Evolutionary conservation across 2,113 vertebrate genomes (phyloP).

Genomic region (Micronycteris hirsuta): DNA sequence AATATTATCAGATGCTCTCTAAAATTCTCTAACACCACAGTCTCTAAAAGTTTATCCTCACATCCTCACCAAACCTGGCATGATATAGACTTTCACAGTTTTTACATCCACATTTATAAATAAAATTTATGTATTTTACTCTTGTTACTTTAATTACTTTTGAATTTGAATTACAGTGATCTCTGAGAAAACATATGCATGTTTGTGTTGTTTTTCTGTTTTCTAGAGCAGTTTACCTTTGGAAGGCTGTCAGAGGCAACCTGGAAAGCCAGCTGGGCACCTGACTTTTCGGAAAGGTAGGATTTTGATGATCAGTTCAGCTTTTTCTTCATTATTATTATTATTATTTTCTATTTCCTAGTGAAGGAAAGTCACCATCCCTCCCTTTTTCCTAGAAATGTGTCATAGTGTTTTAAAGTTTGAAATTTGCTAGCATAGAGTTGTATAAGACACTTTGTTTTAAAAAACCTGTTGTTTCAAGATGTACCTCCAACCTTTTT

Average conservation of each 20-base stretch:
- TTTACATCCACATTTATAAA: not conserved
- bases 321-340: not conserved
- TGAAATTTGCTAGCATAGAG: not conserved
- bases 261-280: not conserved
- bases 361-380: not conserved
- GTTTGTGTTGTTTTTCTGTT: not conserved
- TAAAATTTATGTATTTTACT: not conserved
- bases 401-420: not conserved
- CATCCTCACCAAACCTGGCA: not conserved
- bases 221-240: not conserved
- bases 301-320: not conserved
- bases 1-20: not conserved
- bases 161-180: not conserved
- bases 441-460: too few relatives aligned
- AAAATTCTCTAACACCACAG: not conserved
- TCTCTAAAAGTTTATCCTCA: not conserved
- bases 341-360: not conserved
- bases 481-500: not conserved
- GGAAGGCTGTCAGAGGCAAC: not conserved
- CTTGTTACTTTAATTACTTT: not conserved
- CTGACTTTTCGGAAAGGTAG: not conserved
- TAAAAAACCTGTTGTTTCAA: not conserved
- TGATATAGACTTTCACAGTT: not conserved
- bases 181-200: not conserved
- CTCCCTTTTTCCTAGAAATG: not conserved